These are phyloP conservation scores for Chrysotoxum bicinctum DNA, from an alignment of 2,888 invertebrate species.

Conservation along the genomic window DNA sequence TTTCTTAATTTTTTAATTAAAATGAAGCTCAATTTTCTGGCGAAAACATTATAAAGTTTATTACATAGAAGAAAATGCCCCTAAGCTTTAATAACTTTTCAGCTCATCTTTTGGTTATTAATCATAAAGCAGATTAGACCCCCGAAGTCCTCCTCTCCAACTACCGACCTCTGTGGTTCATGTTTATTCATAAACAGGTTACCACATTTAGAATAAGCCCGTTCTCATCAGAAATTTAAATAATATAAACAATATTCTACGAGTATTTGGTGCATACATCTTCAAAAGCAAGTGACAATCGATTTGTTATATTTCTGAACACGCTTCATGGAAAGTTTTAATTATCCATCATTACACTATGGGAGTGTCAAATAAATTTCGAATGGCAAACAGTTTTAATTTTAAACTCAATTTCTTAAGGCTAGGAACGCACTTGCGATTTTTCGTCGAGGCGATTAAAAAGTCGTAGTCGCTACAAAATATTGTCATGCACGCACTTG, in stretches of 20 bases:
- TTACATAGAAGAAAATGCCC: neutral
- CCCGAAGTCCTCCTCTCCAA: neutral
- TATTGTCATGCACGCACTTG: too few species aligned
- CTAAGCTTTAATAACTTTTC: neutral
- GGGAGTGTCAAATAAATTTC: neutral
- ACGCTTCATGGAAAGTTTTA: neutral
- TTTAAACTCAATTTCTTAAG: neutral
- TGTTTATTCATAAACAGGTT: neutral
- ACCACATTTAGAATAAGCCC: neutral
- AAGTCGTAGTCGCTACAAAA: too few species aligned
- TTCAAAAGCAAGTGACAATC: neutral
- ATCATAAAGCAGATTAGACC: constrained; percentile 6
- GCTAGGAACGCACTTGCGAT: too few species aligned
- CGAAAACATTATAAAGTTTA: neutral
- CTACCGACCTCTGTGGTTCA: neutral
- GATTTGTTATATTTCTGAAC: neutral
- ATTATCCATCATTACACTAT: constrained; percentile 2
- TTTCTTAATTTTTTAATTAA: neutral
- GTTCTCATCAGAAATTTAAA: neutral
- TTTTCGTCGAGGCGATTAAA: too few species aligned
- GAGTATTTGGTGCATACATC: neutral
- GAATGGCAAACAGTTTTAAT: neutral
- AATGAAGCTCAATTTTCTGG: neutral
- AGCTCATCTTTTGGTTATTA: constrained; percentile 1
- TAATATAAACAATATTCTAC: neutral